phyloP scores from a whole-genome alignment of 53 echinoderm and acorn worm genomes.

The Luidia sarsii region DNA sequence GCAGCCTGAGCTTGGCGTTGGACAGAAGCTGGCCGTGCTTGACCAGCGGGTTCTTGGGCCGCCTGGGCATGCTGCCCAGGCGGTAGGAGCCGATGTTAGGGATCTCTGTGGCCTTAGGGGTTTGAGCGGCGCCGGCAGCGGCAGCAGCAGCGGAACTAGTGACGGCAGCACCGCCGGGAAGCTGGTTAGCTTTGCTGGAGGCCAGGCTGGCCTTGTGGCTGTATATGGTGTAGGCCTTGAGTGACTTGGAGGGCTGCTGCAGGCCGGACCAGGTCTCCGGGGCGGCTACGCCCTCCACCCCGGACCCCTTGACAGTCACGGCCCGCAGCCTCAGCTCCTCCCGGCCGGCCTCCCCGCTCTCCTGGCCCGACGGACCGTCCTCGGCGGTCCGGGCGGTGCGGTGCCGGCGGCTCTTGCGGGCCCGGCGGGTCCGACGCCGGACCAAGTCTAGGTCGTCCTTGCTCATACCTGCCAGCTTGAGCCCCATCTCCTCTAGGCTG shows the following conservation, averaged over 20 bases:
- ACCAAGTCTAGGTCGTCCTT: conserved; percentile 50
- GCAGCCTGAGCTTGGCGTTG: conserved; percentile 53
- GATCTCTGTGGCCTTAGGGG: conserved; percentile 40
- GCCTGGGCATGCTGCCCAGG: conserved; percentile 16
- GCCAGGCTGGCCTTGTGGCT: conserved; percentile 41
- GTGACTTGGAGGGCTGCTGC: conserved; percentile 52
- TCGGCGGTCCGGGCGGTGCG: conserved; percentile 13
- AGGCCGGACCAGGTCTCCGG: conserved; percentile 10
- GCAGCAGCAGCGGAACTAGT: neutral
- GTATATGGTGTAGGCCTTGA: conserved; percentile 55
- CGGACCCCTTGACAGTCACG: conserved; percentile 39
- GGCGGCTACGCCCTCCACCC: conserved; percentile 21
- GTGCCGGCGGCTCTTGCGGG: conserved; percentile 39
- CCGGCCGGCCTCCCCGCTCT: conserved; percentile 47
- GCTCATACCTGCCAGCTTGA: conserved; percentile 93
- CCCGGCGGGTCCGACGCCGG: conserved; percentile 36
- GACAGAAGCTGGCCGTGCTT: conserved; percentile 24
- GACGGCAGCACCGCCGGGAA: neutral
- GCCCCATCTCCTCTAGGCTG: conserved; percentile 88
- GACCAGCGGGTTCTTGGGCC: conserved; percentile 20
- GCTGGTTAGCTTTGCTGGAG: conserved; percentile 9
- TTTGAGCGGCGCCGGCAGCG: neutral
- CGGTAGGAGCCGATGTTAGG: conserved; percentile 58
- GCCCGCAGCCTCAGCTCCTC: conserved; percentile 63
- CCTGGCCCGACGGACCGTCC: conserved; percentile 40